Evolutionary conservation across 2,888 invertebrate genomes (phyloP).

Genomic region (Cyclophora albipunctata): DNA sequence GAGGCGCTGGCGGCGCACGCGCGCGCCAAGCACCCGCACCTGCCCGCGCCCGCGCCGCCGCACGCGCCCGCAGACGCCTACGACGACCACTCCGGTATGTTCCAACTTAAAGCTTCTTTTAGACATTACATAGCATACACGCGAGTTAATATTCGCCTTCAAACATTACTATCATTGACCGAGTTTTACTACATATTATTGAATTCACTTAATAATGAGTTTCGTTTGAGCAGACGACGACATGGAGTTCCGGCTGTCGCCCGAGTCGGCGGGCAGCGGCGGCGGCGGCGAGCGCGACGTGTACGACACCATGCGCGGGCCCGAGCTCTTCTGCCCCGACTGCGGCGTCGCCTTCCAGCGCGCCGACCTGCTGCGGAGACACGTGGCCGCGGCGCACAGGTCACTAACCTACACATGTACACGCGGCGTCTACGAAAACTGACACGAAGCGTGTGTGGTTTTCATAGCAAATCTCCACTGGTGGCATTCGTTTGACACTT

Average conservation of each 20-base stretch:
- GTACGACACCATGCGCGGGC: constrained; percentile 49
- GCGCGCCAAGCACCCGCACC: constrained; percentile 44
- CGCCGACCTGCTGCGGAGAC: constrained; percentile 82
- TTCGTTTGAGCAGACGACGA: constrained; percentile 39
- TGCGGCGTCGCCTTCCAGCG: constrained; percentile 88
- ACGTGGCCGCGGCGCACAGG: constrained; percentile 76
- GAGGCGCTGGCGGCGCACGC: constrained; percentile 58
- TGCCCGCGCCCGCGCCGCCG: constrained; percentile 31
- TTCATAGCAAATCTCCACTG: too few species aligned
- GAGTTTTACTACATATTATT: too few species aligned
- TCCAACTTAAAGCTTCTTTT: neutral
- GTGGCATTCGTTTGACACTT: too few species aligned
- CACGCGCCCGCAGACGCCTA: constrained; percentile 27
- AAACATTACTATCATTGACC: too few species aligned
- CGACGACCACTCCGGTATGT: constrained; percentile 49
- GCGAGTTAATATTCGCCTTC: too few species aligned
- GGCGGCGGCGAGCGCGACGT: constrained; percentile 25
- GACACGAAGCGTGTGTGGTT: neutral
- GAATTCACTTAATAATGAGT: too few species aligned
- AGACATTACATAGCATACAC: neutral
- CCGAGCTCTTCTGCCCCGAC: constrained; percentile 79
- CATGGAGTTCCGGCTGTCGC: constrained; percentile 57
- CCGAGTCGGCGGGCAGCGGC: constrained; percentile 29
- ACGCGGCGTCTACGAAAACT: too few species aligned
- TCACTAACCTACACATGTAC: constrained; percentile 12